Conservation (phyloP, 2,113 vertebrate species). For the Myotis davidii region DNA sequence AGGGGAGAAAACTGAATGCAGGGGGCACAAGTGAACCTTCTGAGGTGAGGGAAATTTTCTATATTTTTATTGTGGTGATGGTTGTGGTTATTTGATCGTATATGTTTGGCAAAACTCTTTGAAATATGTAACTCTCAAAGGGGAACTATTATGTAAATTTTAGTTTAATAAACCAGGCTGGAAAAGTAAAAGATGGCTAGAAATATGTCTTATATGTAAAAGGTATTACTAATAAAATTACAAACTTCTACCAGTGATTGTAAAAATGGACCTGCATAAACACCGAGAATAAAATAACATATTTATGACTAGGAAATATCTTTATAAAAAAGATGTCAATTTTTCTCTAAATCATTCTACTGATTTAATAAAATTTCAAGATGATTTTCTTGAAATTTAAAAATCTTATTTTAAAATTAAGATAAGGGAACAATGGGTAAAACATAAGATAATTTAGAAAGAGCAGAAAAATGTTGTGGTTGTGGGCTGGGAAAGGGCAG, state of each 20-base stretch:
- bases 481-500: neutral
- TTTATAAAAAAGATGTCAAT: conserved; percentile 19
- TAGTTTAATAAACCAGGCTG: neutral
- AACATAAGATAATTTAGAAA: conserved; percentile 36
- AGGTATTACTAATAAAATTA: conserved; percentile 16
- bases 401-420: conserved; percentile 23
- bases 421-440: neutral
- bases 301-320: neutral
- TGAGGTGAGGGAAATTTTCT: neutral
- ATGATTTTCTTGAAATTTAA: neutral
- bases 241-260: neutral
- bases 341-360: conserved; percentile 15
- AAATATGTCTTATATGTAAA: neutral
- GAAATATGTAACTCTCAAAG: neutral
- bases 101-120: neutral
- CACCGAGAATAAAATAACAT: neutral
- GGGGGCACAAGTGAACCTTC: neutral
- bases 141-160: neutral
- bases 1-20: neutral
- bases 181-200: neutral
- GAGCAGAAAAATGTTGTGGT: neutral
- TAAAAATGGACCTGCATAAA: conserved; percentile 17
- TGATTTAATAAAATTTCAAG: neutral
- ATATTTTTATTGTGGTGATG: neutral
- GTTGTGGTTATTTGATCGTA: neutral